phyloP scores from a whole-genome alignment of 2,888 invertebrate genomes.

The Hoplodrina ambigua region DNA sequence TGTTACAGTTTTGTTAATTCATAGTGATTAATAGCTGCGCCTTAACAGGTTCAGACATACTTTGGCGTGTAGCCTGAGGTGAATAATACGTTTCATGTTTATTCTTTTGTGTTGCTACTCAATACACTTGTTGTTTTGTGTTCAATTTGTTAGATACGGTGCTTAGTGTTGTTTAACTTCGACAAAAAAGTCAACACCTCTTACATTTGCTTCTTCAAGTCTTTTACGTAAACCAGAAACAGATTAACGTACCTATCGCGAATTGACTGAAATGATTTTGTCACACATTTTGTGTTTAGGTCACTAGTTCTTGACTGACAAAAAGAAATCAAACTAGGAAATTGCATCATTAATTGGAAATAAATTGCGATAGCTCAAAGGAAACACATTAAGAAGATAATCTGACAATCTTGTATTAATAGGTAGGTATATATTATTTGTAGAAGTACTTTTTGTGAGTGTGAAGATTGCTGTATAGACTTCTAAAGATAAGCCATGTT shows the following conservation, averaged over 20 bases:
- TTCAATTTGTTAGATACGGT: constrained; percentile 35
- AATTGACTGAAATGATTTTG: constrained; percentile 37
- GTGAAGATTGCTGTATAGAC: constrained; percentile 28
- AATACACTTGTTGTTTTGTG: constrained; percentile 44
- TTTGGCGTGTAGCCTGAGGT: constrained; percentile 47
- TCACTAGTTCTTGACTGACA: constrained; percentile 26
- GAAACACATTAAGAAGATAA: constrained; percentile 31
- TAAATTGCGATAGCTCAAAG: constrained; percentile 33
- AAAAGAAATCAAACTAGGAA: constrained; percentile 36
- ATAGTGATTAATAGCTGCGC: constrained; percentile 81
- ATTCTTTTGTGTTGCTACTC: constrained; percentile 51
- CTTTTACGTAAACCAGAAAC: constrained; percentile 40
- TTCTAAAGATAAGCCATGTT: constrained; percentile 38
- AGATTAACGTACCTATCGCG: constrained; percentile 27
- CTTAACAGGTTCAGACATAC: constrained; percentile 58
- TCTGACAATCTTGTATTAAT: constrained; percentile 36
- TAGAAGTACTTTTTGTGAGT: constrained; percentile 36
- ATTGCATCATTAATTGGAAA: constrained; percentile 39
- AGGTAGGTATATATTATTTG: constrained; percentile 36
- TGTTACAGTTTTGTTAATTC: constrained; percentile 88
- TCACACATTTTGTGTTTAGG: constrained; percentile 30
- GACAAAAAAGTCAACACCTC: constrained; percentile 34
- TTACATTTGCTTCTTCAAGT: constrained; percentile 20
- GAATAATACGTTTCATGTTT: constrained; percentile 43
- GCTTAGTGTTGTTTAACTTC: constrained; percentile 42